These are phyloP conservation scores for Scotopteryx bipunctaria DNA, from an alignment of 2,888 invertebrate species.

Conservation along the genomic window DNA sequence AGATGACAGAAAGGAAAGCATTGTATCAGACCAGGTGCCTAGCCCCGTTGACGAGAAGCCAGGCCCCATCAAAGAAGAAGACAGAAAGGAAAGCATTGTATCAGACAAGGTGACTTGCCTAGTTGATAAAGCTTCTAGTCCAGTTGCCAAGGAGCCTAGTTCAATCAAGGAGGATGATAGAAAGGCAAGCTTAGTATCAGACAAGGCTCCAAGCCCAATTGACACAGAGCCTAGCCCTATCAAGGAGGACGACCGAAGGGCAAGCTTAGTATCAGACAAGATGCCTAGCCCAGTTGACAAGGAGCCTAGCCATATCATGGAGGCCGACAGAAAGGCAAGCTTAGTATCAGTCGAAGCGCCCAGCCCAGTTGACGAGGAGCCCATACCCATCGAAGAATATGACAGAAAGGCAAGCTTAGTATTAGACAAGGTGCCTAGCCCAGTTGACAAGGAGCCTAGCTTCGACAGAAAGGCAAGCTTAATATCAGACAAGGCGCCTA, in stretches of 20 bases:
- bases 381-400: not conserved
- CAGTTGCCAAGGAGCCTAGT: slow-evolving; percentile 20
- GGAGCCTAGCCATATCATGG: not conserved
- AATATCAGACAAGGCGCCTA: not conserved
- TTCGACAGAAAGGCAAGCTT: slow-evolving; percentile 6
- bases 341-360: not conserved
- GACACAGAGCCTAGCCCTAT: not conserved
- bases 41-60: slow-evolving; percentile 12
- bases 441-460: slow-evolving; percentile 24
- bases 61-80: slow-evolving; percentile 8
- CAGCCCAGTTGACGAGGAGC: not conserved
- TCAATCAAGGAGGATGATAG: slow-evolving; percentile 4
- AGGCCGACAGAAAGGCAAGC: not conserved
- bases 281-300: not conserved
- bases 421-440: not conserved
- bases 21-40: slow-evolving; percentile 1
- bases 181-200: slow-evolving; percentile 4
- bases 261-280: slow-evolving; percentile 6
- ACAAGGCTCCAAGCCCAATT: not conserved
- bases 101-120: slow-evolving; percentile 6
- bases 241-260: not conserved
- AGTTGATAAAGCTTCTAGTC: not conserved
- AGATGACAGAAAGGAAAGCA: not conserved
- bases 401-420: not conserved
- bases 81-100: slow-evolving; percentile 15